Percentiles rank a stretch among this genome's conserved stretches.
phyloP scores from a whole-genome alignment of 1,140 invertebrate genomes.

The Drosophila jambulina region DNA sequence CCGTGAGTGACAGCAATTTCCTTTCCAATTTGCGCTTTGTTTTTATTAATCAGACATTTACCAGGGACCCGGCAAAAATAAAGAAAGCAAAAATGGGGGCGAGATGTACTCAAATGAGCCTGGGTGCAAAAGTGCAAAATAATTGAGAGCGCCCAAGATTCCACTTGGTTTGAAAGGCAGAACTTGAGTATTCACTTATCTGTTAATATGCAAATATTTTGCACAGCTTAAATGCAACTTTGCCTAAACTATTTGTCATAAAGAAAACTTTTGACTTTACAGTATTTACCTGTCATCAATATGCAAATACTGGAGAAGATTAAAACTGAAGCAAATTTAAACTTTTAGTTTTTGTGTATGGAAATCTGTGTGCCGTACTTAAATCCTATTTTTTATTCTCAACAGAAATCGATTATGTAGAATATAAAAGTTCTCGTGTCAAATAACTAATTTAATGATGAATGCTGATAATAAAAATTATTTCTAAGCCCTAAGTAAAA shows the following conservation, averaged over 20 bases:
- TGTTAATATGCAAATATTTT: background rate
- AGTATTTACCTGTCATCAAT: background rate
- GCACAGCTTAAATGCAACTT: background rate
- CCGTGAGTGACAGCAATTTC: constrained; percentile 79
- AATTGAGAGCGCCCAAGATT: constrained; percentile 25
- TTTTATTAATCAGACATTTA: constrained; percentile 70
- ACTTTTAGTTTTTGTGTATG: background rate
- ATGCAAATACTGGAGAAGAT: background rate
- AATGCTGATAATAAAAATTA: background rate
- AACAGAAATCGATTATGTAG: background rate
- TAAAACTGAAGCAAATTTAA: background rate
- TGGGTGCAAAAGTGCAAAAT: constrained; percentile 41
- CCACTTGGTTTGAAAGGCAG: background rate
- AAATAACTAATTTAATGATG: background rate
- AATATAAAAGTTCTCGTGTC: background rate
- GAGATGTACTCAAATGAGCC: constrained; percentile 32
- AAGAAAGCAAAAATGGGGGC: constrained; percentile 30
- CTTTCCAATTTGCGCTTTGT: constrained; percentile 73
- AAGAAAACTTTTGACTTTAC: background rate
- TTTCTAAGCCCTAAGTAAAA: background rate
- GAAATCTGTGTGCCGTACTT: background rate
- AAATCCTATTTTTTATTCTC: background rate
- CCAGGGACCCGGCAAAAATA: constrained; percentile 16
- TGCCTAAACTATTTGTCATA: background rate
- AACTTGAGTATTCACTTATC: background rate